Evolutionary conservation across 92 coral and sea anemone genomes (phyloP).

Genomic region (Parazoanthus darwini): DNA sequence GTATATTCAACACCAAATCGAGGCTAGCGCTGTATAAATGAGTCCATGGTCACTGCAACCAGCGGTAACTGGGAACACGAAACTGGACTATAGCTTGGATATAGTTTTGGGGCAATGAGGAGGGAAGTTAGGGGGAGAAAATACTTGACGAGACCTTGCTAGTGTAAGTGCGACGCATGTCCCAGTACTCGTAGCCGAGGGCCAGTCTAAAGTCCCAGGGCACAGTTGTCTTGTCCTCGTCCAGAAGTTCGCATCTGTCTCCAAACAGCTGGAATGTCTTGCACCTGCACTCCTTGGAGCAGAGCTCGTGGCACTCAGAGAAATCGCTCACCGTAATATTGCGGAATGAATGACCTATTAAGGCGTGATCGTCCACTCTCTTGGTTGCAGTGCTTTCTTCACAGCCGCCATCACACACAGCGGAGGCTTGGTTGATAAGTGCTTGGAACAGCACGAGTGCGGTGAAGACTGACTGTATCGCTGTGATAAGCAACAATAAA

Average conservation of each 20-base stretch:
- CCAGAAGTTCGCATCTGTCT: neutral
- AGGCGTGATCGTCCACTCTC: neutral
- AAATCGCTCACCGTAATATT: neutral
- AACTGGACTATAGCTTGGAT: neutral
- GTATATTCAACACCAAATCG: no score
- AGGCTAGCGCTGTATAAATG: no score
- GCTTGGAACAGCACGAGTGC: neutral
- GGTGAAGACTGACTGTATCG: neutral
- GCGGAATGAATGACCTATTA: neutral
- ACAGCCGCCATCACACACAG: neutral
- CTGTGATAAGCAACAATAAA: neutral
- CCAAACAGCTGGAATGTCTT: neutral
- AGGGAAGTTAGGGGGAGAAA: no score
- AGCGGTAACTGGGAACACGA: no score
- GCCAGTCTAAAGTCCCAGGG: neutral
- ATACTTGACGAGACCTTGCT: neutral
- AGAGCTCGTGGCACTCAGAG: neutral
- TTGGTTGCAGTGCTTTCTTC: neutral
- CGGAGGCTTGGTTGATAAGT: neutral
- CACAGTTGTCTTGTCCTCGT: neutral
- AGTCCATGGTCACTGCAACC: no score
- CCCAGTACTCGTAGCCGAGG: neutral
- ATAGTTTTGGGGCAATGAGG: no score
- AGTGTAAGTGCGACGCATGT: neutral
- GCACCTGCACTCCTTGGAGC: conserved; percentile 15